Evolutionary conservation across 1,140 invertebrate species (phyloP), one percentile per base, ranked within the genome.

Genomic region (Zaprionus taronus): DNA sequence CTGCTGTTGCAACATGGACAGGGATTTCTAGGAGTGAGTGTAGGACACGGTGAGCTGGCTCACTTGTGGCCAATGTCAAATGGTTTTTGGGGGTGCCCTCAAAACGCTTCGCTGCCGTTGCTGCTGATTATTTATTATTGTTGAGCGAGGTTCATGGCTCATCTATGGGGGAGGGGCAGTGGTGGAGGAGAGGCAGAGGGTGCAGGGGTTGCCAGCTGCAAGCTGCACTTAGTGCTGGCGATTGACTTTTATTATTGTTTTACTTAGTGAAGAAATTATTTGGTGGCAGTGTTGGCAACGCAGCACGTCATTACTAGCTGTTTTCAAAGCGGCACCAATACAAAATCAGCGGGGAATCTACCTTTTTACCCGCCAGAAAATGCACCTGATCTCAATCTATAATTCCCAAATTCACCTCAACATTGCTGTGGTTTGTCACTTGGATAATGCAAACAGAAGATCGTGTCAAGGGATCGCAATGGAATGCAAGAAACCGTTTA

Each of bases 31-130:
- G 26, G 24, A 24, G 14, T 28, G 36, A 34, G 31, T 34, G 31
- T 34, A 28, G 38, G 51, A 28, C 41, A 56, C 58, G 60, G 44
- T 41, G 38, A 76, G 72, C 41, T 47, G 41, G 41, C 68, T 71
- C 53, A 71, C 64, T 75, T 79, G 77, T 72, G 81, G 81, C 77
- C 77, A 83, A 83, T 83, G 81, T 83, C 81, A 83, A 83, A 83
- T 83, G 81, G 72, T 75, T 63, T 73, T 66, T 9, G 62, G 51
- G 36, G 28, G 49, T 14, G 26, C 14, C 31, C 60, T 22, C 12
- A 55, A 70, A 70, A 70, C 47, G 49, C 58, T 70, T 38, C 57
- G 53, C 56, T 49, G 28, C 41, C 41, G 31, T 34, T 34, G 31
- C 9, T 70, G 26, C 9, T 41, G 34, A 75, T 75, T 71, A 75